Percentiles rank a stretch among this genome's conserved stretches.
Conservation (phyloP, 2,113 vertebrate genomes). For the Dromiciops gliroides region DNA sequence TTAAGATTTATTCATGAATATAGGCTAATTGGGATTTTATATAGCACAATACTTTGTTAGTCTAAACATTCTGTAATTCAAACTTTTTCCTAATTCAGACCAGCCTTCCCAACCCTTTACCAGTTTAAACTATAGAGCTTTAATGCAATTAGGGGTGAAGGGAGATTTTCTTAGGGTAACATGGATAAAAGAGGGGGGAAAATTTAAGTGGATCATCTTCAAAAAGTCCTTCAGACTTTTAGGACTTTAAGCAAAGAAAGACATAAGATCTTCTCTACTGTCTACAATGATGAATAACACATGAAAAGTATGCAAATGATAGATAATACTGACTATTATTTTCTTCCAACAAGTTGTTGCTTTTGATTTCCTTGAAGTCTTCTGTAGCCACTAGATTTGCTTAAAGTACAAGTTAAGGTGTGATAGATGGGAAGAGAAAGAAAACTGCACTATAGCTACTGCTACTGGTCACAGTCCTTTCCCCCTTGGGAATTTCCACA, state of each 20-base stretch:
- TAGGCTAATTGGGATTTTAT: neutral
- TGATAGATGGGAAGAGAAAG: neutral
- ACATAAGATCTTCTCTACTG: neutral
- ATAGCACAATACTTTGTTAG: neutral
- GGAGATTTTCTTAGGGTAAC: neutral
- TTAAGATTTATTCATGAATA: neutral
- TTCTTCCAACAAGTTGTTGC: neutral
- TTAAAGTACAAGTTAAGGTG: neutral
- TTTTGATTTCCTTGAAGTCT: neutral
- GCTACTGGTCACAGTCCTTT: neutral
- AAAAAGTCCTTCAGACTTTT: neutral
- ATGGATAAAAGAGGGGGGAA: neutral
- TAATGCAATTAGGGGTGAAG: neutral
- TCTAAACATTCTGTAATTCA: neutral
- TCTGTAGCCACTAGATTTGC: neutral
- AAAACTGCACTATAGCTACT: neutral
- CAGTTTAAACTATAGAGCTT: neutral
- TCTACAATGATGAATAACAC: neutral
- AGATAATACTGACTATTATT: neutral
- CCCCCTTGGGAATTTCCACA: neutral
- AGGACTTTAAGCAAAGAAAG: neutral
- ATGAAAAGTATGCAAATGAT: neutral
- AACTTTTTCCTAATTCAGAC: neutral
- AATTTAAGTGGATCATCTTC: neutral
- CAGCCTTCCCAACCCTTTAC: neutral